These are phyloP conservation scores for Rhynchopsitta pachyrhyncha DNA, from an alignment of 2,113 vertebrate species.

Conservation along the genomic window DNA sequence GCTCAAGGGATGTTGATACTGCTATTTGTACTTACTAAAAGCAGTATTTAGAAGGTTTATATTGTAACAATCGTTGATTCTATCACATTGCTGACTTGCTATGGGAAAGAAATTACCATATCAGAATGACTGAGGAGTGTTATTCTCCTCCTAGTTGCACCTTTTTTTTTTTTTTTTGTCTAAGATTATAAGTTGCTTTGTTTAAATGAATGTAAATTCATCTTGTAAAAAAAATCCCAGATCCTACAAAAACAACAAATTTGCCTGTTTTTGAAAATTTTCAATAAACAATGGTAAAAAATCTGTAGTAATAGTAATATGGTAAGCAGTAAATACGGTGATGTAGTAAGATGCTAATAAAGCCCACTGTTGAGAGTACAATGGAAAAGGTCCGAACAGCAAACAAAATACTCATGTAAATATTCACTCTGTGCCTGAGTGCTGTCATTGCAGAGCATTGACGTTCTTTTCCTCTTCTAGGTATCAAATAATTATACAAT, in stretches of 20 bases:
- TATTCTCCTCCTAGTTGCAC: not conserved
- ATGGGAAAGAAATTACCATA: not conserved
- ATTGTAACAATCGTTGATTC: not conserved
- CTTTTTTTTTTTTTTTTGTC: not conserved
- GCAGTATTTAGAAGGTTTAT: not conserved
- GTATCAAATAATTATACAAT: not conserved
- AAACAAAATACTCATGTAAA: not conserved
- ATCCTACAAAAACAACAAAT: not conserved
- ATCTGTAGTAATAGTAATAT: not conserved
- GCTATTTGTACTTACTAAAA: not conserved
- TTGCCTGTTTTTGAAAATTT: not conserved
- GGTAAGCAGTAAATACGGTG: not conserved
- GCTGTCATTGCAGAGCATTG: not conserved
- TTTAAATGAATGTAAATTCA: not conserved
- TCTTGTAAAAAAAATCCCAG: not conserved
- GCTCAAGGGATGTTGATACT: not conserved
- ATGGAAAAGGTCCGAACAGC: not conserved
- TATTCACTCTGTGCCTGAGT: not conserved
- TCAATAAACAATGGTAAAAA: not conserved
- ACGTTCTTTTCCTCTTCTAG: not conserved
- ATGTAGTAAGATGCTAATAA: not conserved
- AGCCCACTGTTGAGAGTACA: not conserved
- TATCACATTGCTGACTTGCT: not conserved
- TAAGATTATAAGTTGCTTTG: not conserved
- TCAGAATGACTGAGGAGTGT: not conserved